Base-by-base conservation (phyloP, 2,888 invertebrate species). In the Rotaria magnacalcarata region DNA sequence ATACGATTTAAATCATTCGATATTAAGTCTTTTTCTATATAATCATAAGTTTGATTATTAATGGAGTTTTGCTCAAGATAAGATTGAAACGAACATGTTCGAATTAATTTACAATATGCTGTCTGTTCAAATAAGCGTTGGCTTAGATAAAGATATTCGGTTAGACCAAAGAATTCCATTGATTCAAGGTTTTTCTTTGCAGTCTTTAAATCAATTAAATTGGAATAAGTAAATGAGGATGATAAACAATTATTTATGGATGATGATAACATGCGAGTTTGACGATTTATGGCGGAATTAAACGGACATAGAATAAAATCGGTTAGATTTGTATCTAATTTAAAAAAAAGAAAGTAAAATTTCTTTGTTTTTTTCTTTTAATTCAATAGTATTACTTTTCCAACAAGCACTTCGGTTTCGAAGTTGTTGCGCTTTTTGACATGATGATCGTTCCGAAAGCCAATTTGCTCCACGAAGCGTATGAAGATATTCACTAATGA, bases 161-260 rank as follows among this genome's bases (percentile, higher is more conserved):
- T 96, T 88, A 99, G 93, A 88, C 97, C 98, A 91, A 98, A 98
- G 92, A 96, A 99, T 86, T 97, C 95, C 96, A 99, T 96, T 85
- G 94, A 94, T 87, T 95, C 94, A 87, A 99, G 93, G 92, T 99
- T 99, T 88, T 94, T 93, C 92, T 97, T 97, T 86, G 99, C 99
- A 90, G 96, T 97, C 58, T 95, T 95, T 88, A 99, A 92, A 88
- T 88, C 21, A 80, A 84, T 75, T 75, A 80, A 84, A 27, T 86
- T 84, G 3, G 47, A 50, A 58, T 75, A 34, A 10, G 27, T 85
- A 74, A 84, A 47, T 27, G 52, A 50, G 8, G 85, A 43, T 41
- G 74, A 56, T 43, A 11, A 43, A 56, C 67, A 85, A 67, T 80
- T 80, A 47, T 11, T 47, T 47, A 80, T 14, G 8, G 58, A 50